Base-by-base conservation (phyloP, 2,888 invertebrate species). In the Sphecodes monilicornis region DNA sequence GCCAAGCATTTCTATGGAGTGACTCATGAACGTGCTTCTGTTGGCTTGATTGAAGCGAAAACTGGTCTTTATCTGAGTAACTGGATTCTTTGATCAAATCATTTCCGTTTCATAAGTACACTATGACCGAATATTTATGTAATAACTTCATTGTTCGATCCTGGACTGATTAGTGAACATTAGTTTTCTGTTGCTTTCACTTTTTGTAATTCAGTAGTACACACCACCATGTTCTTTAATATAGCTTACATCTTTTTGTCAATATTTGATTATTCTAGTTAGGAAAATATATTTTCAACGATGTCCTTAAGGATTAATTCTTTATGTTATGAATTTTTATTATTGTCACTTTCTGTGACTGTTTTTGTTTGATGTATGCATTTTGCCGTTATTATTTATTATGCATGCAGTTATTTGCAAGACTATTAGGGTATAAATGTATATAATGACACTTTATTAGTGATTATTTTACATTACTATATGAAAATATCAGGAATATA, bases 1-100 rank as follows among this genome's bases (percentile, higher is more conserved):
- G 66, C 60, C 43, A 57, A 66, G 32, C 75, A 77, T 66, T 77
- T 76, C 57, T 71, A n/a, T 22, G 32, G 54, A 71, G n/a, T 83
- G 82, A 83, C 66, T 83, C 82, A 83, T 50, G 75, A 41, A 73
- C 83, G 74, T 54, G 85, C 80, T 74, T 81, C 76, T 57, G 82
- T 83, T 76, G 69, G 82, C 60, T 70, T 69, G 54, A 60, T 80
- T 60, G 69, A 29, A 13, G 26, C 11, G 70, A 57, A 39, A 76
- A 83, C 82, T 83, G 76, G 81, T 81, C 76, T 57, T 83, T 83
- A 72, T 76, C 57, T 72, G 72, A n/a, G 68, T 11, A 39, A 83
- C 76, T 46, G 72, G 57, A 83, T 83, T 76, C 76, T 54, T 69
- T 43, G 43, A 29, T 66, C 32, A 46, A 69, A 60, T 29, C 4